phyloP scores from a whole-genome alignment of 1,140 invertebrate genomes.

The Brevipalpus yothersi region DNA sequence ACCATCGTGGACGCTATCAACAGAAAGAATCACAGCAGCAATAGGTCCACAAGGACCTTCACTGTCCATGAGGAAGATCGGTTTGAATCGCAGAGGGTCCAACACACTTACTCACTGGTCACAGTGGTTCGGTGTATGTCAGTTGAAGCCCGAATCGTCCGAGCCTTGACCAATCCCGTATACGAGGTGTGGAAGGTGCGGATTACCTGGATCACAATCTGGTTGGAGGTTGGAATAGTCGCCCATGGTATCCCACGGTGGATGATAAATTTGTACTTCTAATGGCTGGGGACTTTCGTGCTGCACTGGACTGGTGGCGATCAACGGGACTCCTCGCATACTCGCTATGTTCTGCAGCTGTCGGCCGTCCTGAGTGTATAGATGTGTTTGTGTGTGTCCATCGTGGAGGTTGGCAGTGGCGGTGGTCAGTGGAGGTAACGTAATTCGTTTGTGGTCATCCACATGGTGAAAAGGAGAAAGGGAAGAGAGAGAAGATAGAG shows the following conservation, averaged over 20 bases:
- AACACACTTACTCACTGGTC: neutral
- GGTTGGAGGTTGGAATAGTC: slow-evolving; percentile 66
- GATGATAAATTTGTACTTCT: slow-evolving; percentile 84
- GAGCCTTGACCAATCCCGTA: slow-evolving; percentile 17
- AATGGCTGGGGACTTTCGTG: slow-evolving; percentile 69
- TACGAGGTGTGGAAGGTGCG: slow-evolving; percentile 83
- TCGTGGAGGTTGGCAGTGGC: slow-evolving; percentile 4
- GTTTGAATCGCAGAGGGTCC: too few relatives aligned
- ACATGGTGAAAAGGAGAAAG: slow-evolving; percentile 1
- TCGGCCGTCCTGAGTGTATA: slow-evolving; percentile 52
- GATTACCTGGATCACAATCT: slow-evolving; percentile 56
- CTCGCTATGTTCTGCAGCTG: slow-evolving; percentile 57
- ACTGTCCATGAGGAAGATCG: too few relatives aligned
- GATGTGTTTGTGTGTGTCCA: too few relatives aligned
- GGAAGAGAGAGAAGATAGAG: neutral
- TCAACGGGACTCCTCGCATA: slow-evolving; percentile 88
- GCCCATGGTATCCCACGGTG: slow-evolving; percentile 82
- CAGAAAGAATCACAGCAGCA: neutral
- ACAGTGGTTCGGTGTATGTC: neutral
- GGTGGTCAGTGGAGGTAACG: neutral
- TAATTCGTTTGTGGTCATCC: too few relatives aligned
- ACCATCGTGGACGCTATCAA: neutral
- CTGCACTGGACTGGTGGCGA: slow-evolving; percentile 71
- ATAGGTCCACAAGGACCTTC: too few relatives aligned
- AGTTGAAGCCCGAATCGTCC: slow-evolving; percentile 37